Conservation (phyloP, 2,888 invertebrate species). For the Diarsia mendica region DNA sequence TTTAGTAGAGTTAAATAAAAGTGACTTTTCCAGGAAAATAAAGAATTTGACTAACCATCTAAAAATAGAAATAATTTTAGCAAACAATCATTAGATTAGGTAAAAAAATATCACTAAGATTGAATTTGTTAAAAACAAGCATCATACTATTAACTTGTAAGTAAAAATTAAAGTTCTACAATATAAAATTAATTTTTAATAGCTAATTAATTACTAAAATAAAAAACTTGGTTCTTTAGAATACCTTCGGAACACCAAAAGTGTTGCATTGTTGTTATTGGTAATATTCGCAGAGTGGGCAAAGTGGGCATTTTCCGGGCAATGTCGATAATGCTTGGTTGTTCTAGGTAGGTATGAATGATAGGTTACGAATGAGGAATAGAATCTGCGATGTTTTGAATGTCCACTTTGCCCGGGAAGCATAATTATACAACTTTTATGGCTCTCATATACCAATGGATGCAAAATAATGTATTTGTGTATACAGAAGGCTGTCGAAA, state of each 20-base stretch:
- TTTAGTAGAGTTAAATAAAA: background rate
- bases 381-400: constrained; percentile 20
- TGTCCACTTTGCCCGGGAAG: constrained; percentile 10
- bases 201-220: constrained; percentile 40
- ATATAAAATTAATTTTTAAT: constrained; percentile 36
- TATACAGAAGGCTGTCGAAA: constrained; percentile 11
- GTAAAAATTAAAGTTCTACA: constrained; percentile 38
- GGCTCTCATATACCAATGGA: constrained; percentile 7
- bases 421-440: constrained; percentile 6
- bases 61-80: constrained; percentile 10
- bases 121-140: constrained; percentile 60
- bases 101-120: constrained; percentile 52
- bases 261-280: constrained; percentile 23
- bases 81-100: constrained; percentile 46
- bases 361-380: constrained; percentile 8
- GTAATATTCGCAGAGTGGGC: background rate
- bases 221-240: constrained; percentile 31
- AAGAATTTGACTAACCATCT: background rate
- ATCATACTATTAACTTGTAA: constrained; percentile 55
- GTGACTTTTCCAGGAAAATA: background rate
- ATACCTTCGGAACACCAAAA: constrained; percentile 30
- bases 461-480: background rate
- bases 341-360: background rate
- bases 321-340: constrained; percentile 18
- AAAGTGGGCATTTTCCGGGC: constrained; percentile 24